phyloP scores from a whole-genome alignment of 2,797 vertebrate species.

The Tragelaphus oryx region DNA sequence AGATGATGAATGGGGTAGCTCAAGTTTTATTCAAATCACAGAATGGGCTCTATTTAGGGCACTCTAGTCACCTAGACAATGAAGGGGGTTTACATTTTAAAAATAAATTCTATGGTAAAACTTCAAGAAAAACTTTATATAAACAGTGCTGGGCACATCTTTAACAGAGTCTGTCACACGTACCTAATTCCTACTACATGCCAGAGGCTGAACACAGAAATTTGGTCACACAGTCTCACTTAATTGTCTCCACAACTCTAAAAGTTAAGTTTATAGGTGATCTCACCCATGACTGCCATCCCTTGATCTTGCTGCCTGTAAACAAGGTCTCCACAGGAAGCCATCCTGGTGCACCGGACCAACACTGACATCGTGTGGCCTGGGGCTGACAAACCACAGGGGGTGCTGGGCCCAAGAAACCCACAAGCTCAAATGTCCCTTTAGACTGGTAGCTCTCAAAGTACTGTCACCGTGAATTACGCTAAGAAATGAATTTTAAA shows the following conservation, averaged over 20 bases:
- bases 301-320: background rate
- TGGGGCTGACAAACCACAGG: background rate
- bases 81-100: background rate
- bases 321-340: background rate
- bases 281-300: background rate
- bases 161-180: background rate
- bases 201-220: background rate
- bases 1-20: background rate
- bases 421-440: background rate
- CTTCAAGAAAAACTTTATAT: background rate
- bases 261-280: background rate
- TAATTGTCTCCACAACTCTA: background rate
- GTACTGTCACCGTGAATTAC: background rate
- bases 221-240: background rate
- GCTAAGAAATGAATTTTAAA: background rate
- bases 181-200: background rate
- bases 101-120: background rate
- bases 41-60: background rate
- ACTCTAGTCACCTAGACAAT: background rate
- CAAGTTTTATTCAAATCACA: slow-evolving; percentile 8
- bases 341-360: background rate
- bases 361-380: background rate
- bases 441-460: background rate
- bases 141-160: background rate
- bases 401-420: background rate